phyloP scores from a whole-genome alignment of 2,797 vertebrate genomes.

The Rousettus madagascariensis region DNA sequence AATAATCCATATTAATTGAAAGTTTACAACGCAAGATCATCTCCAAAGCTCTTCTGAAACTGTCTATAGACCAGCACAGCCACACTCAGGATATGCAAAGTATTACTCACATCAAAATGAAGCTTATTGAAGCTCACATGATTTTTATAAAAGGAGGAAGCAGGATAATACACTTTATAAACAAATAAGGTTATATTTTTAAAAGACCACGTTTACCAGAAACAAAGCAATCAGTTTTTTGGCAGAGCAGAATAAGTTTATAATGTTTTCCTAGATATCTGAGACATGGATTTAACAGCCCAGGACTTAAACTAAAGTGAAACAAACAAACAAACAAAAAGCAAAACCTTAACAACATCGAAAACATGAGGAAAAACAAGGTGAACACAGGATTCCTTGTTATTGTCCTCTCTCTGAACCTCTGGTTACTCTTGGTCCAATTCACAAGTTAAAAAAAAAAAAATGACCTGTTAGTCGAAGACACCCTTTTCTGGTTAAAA shows the following conservation, averaged over 20 bases:
- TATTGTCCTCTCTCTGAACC: not conserved
- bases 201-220: not conserved
- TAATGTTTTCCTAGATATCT: not conserved
- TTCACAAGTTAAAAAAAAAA: not conserved
- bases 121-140: not conserved
- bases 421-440: not conserved
- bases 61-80: not conserved
- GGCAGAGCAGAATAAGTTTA: not conserved
- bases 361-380: not conserved
- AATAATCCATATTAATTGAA: not conserved
- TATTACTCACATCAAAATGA: not conserved
- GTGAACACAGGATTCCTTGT: not conserved
- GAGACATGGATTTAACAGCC: not conserved
- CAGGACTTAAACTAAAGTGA: not conserved
- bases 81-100: not conserved
- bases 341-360: not conserved
- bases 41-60: not conserved
- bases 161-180: not conserved
- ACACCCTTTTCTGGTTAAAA: not conserved
- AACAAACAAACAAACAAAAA: not conserved
- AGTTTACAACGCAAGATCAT: not conserved
- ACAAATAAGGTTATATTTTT: not conserved
- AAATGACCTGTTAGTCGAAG: not conserved
- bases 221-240: constrained; percentile 13
- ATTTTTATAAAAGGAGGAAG: not conserved